Conservation (phyloP, 2,888 invertebrate genomes). For the Mythimna loreyi region DNA sequence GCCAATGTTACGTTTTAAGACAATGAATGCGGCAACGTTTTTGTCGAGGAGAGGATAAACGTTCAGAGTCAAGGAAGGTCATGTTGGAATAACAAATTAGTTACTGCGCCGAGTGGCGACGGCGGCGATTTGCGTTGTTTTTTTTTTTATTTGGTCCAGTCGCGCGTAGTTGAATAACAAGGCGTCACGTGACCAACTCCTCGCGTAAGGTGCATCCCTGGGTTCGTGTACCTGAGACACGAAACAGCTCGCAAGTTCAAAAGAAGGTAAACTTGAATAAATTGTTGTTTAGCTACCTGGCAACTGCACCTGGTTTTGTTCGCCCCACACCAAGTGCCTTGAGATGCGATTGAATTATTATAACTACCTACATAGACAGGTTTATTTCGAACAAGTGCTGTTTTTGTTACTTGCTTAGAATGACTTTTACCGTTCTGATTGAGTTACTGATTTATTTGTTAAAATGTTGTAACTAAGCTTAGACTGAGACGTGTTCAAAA, state of each 20-base stretch:
- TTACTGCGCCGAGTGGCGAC: slow-evolving; percentile 63
- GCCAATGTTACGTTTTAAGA: slow-evolving; percentile 62
- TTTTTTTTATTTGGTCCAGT: slow-evolving; percentile 65
- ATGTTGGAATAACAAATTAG: slow-evolving; percentile 80
- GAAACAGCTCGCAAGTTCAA: slow-evolving; percentile 44
- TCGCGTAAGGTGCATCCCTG: slow-evolving; percentile 33
- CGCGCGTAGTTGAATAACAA: slow-evolving; percentile 69
- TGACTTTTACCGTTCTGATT: slow-evolving; percentile 29
- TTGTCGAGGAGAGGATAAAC: slow-evolving; percentile 72
- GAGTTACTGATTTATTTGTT: not conserved
- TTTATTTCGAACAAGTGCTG: slow-evolving; percentile 42
- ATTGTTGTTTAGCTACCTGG: slow-evolving; percentile 75
- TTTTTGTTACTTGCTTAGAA: slow-evolving; percentile 21
- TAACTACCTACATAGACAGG: slow-evolving; percentile 22
- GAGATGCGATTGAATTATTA: slow-evolving; percentile 63
- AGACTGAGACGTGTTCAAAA: not conserved
- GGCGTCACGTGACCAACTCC: slow-evolving; percentile 63
- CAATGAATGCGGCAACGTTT: slow-evolving; percentile 65
- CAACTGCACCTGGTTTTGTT: slow-evolving; percentile 75
- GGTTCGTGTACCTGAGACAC: slow-evolving; percentile 43
- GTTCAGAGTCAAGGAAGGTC: slow-evolving; percentile 83
- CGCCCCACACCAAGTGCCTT: slow-evolving; percentile 64
- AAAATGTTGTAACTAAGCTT: not conserved
- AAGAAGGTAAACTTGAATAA: slow-evolving; percentile 52
- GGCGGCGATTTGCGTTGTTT: slow-evolving; percentile 65